A percentile compares a stretch with the other conserved stretches of the same genome.
Evolutionary conservation across 2,888 invertebrate genomes (phyloP).

Genomic region (Bembecia ichneumoniformis): DNA sequence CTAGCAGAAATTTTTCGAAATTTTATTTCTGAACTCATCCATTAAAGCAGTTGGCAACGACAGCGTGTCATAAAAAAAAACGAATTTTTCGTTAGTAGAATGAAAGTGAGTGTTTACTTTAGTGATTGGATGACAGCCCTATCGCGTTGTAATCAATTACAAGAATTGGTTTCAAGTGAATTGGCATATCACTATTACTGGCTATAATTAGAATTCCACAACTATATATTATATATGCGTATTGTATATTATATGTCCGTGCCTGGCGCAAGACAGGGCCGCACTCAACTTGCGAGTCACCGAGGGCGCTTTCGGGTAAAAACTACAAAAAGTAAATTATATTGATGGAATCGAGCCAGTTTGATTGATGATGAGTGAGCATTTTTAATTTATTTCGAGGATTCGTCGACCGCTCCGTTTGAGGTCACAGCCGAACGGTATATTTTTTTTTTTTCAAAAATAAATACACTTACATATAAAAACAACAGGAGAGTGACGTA

Average conservation of each 20-base stretch:
- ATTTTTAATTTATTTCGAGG: constrained; percentile 70
- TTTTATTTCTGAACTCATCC: too few species aligned
- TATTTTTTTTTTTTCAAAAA: constrained; percentile 11
- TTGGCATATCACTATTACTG: constrained; percentile 3
- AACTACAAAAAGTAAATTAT: constrained; percentile 72
- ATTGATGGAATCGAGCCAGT: constrained; percentile 68
- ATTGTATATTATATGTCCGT: constrained; percentile 18
- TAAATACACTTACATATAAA: constrained; percentile 18
- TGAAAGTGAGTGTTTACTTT: background rate
- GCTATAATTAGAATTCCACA: background rate
- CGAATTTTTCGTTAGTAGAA: background rate
- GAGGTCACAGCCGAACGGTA: constrained; percentile 38
- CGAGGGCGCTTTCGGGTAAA: constrained; percentile 64
- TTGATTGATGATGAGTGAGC: constrained; percentile 72
- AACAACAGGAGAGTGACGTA: constrained; percentile 17
- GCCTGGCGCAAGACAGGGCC: constrained; percentile 40
- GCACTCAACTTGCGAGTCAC: constrained; percentile 54
- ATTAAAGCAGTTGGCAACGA: too few species aligned
- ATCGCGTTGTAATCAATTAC: constrained; percentile 26
- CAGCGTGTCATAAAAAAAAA: background rate
- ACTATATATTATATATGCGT: background rate
- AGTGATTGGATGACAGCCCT: background rate
- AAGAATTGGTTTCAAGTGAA: constrained; percentile 23
- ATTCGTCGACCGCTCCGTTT: constrained; percentile 43
- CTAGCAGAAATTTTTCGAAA: too few species aligned